A percentile compares a stretch with the other conserved stretches of the same genome.
Conservation (phyloP, 2,113 vertebrate species). For the Forbesichthys agassizii region DNA sequence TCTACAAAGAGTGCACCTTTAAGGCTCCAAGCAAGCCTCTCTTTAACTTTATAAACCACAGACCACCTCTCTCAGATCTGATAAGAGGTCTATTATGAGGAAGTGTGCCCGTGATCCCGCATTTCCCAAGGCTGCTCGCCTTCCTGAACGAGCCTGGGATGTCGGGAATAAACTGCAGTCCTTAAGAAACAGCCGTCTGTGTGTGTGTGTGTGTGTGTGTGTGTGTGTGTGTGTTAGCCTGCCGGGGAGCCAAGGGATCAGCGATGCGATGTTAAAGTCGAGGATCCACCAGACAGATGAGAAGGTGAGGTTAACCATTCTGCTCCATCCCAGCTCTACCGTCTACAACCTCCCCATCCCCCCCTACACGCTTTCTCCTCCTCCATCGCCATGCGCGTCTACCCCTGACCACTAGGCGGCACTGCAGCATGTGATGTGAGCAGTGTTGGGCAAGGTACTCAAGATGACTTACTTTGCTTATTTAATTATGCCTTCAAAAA, state of each 20-base stretch:
- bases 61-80: slow-evolving; percentile 71
- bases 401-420: slow-evolving; percentile 48
- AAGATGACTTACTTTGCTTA: no score
- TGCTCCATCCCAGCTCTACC: slow-evolving; percentile 38
- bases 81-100: slow-evolving; percentile 67
- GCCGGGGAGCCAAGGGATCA: slow-evolving; percentile 66
- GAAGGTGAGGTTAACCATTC: slow-evolving; percentile 51
- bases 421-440: slow-evolving; percentile 48
- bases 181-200: slow-evolving; percentile 55
- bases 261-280: slow-evolving; percentile 59
- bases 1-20: no score
- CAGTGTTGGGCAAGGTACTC: no score
- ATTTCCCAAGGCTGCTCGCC: slow-evolving; percentile 71
- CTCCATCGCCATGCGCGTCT: slow-evolving; percentile 32
- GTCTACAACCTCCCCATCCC: background rate
- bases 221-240: background rate
- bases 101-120: slow-evolving; percentile 71
- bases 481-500: no score
- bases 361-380: background rate
- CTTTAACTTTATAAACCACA: slow-evolving; percentile 56
- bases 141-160: slow-evolving; percentile 73
- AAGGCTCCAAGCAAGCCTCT: slow-evolving; percentile 3
- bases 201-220: background rate
- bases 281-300: slow-evolving; percentile 54
- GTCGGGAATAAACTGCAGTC: slow-evolving; percentile 79